These are phyloP conservation scores for Drosophila mimica DNA, from an alignment of 2,888 invertebrate genomes.

Conservation along the genomic window DNA sequence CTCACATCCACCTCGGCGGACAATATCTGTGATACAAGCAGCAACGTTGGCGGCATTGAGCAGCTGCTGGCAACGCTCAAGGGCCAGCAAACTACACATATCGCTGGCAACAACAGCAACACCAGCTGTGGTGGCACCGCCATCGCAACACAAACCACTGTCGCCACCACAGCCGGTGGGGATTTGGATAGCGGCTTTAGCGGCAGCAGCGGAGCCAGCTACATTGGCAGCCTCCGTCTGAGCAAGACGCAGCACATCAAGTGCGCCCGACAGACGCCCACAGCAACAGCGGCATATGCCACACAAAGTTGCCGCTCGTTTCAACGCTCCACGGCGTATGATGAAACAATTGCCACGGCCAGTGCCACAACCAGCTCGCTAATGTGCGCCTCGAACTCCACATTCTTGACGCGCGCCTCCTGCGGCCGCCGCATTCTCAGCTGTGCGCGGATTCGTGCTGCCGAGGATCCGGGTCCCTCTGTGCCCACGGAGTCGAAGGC, in stretches of 20 bases:
- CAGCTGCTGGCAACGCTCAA: constrained; percentile 86
- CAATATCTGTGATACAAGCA: constrained; percentile 88
- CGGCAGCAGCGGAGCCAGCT: constrained; percentile 93
- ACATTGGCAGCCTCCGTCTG: constrained; percentile 89
- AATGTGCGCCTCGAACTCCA: constrained; percentile 25
- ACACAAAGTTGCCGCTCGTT: constrained; percentile 84
- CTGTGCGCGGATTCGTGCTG: constrained; percentile 86
- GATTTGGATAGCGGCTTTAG: constrained; percentile 92
- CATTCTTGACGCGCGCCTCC: constrained; percentile 82
- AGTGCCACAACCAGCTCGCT: background rate
- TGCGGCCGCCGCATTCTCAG: constrained; percentile 85
- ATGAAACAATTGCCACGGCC: constrained; percentile 33
- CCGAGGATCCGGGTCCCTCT: constrained; percentile 84
- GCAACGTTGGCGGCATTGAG: constrained; percentile 86
- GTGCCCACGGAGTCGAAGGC: constrained; percentile 83
- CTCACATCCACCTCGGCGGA: constrained; percentile 83
- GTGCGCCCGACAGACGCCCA: constrained; percentile 71
- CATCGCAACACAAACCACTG: background rate
- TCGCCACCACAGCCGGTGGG: constrained; percentile 6
- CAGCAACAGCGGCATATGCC: constrained; percentile 72
- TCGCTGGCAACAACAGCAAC: background rate
- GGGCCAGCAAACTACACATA: constrained; percentile 10
- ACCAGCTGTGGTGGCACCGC: background rate
- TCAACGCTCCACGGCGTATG: constrained; percentile 70
- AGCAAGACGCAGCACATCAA: constrained; percentile 83